phyloP scores from a whole-genome alignment of 2,888 invertebrate genomes.

The Ectropis crepuscularia region DNA sequence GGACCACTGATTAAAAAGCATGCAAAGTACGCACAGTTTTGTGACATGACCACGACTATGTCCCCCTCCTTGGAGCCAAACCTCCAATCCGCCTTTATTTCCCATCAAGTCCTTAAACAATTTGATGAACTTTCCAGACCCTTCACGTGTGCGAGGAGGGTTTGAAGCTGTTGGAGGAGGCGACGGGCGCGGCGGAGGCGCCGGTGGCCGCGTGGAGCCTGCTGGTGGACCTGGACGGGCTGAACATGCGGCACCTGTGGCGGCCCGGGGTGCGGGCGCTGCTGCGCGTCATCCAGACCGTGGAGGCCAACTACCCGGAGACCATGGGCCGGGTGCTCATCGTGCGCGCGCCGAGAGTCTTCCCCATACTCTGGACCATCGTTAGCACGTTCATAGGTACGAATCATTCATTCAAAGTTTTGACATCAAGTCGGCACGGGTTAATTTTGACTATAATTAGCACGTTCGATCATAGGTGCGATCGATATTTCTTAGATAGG shows the following conservation, averaged over 20 bases:
- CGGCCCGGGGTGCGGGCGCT: constrained; percentile 94
- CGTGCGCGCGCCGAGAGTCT: constrained; percentile 95
- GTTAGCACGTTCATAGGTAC: constrained; percentile 96
- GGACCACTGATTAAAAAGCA: too few species aligned
- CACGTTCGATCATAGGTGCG: constrained; percentile 94
- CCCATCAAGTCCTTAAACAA: not conserved
- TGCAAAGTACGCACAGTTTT: too few species aligned
- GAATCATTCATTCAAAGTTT: too few species aligned
- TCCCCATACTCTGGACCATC: constrained; percentile 97
- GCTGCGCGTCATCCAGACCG: constrained; percentile 87
- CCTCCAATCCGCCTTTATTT: too few species aligned
- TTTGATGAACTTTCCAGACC: constrained; percentile 81
- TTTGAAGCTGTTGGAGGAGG: constrained; percentile 93
- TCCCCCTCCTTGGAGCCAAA: too few species aligned
- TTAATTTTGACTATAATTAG: constrained; percentile 97
- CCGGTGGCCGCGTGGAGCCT: constrained; percentile 96
- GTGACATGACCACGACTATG: too few species aligned
- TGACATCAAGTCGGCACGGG: too few species aligned
- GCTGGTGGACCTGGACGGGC: constrained; percentile 95
- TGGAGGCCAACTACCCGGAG: constrained; percentile 97
- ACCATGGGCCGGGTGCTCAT: constrained; percentile 96
- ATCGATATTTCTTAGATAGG: constrained; percentile 36
- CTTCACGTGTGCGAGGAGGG: constrained; percentile 96
- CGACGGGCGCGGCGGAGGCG: constrained; percentile 90
- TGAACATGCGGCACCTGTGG: constrained; percentile 98